A percentile compares a stretch with the other conserved stretches of the same genome.
These are phyloP conservation scores for Drosophila paulistorum DNA, from an alignment of 1,140 invertebrate genomes.

Conservation along the genomic window DNA sequence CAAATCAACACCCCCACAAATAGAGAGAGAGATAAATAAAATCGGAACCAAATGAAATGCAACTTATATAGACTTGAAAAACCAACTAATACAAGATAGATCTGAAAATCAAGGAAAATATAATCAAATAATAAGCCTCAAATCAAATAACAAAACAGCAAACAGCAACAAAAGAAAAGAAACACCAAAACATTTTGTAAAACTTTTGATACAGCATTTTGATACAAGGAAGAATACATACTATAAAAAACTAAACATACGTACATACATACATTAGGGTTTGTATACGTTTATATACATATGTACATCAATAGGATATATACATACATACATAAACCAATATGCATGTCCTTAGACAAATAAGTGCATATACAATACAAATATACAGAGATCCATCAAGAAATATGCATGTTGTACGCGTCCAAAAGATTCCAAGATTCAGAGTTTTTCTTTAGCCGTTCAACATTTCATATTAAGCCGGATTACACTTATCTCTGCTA, in stretches of 20 bases:
- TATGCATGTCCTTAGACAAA: conserved; percentile 32
- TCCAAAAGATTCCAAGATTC: conserved; percentile 30
- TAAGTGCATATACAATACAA: conserved; percentile 47
- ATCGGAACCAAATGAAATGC: conserved; percentile 67
- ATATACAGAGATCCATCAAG: conserved; percentile 24
- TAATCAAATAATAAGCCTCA: conserved; percentile 33
- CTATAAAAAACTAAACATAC: conserved; percentile 39
- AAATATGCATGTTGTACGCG: conserved; percentile 52
- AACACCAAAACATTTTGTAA: conserved; percentile 55
- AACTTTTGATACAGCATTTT: conserved; percentile 66
- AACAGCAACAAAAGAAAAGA: conserved; percentile 5
- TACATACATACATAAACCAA: too few species aligned
- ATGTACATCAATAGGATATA: conserved; percentile 21
- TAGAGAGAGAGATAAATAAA: conserved; percentile 30
- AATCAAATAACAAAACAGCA: conserved; percentile 25
- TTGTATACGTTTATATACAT: conserved; percentile 44
- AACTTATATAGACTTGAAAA: conserved; percentile 70
- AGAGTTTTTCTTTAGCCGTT: conserved; percentile 8
- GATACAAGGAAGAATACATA: conserved; percentile 42
- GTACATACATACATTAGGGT: conserved; percentile 24
- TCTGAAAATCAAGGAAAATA: conserved; percentile 36
- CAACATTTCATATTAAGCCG: conserved; percentile 3
- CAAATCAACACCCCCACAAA: background rate
- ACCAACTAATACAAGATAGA: conserved; percentile 38
- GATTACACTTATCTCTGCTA: conserved; percentile 35